phyloP scores from a whole-genome alignment of 2,888 invertebrate species.

The Eudemis profundana region DNA sequence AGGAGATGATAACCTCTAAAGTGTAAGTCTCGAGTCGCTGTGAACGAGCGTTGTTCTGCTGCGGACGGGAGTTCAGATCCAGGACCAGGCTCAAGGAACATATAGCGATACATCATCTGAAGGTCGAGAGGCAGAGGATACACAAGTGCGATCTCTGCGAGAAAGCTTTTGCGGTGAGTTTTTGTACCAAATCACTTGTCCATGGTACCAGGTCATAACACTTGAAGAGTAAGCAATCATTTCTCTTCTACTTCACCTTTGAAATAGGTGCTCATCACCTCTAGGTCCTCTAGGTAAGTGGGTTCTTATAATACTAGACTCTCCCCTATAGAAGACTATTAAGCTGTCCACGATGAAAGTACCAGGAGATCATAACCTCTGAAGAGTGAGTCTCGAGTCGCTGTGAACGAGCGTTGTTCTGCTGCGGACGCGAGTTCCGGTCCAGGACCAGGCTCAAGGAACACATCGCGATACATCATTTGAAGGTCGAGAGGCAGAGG shows the following conservation, averaged over 20 bases:
- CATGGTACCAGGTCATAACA: too few species aligned
- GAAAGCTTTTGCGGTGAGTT: slow-evolving; percentile 58
- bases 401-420: slow-evolving; percentile 55
- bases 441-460: slow-evolving; percentile 55
- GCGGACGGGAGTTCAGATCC: slow-evolving; percentile 63
- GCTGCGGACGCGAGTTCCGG: slow-evolving; percentile 61
- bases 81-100: slow-evolving; percentile 57
- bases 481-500: slow-evolving; percentile 49
- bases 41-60: slow-evolving; percentile 56
- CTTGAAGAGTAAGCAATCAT: too few species aligned
- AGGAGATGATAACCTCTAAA: neutral
- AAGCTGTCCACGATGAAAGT: too few species aligned
- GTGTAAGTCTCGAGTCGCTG: slow-evolving; percentile 44
- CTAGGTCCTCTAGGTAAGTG: too few species aligned
- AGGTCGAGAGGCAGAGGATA: slow-evolving; percentile 47
- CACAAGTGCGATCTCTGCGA: slow-evolving; percentile 56
- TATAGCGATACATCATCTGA: slow-evolving; percentile 49
- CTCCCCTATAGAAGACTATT: neutral
- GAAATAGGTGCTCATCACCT: too few species aligned
- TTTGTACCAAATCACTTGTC: neutral
- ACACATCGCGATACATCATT: slow-evolving; percentile 51
- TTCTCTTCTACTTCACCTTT: too few species aligned
- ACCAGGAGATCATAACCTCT: too few species aligned
- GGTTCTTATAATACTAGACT: too few species aligned
- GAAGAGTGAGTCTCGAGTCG: slow-evolving; percentile 5